Conservation (phyloP, 2,797 vertebrate species). For the Anomalospiza imberbis region DNA sequence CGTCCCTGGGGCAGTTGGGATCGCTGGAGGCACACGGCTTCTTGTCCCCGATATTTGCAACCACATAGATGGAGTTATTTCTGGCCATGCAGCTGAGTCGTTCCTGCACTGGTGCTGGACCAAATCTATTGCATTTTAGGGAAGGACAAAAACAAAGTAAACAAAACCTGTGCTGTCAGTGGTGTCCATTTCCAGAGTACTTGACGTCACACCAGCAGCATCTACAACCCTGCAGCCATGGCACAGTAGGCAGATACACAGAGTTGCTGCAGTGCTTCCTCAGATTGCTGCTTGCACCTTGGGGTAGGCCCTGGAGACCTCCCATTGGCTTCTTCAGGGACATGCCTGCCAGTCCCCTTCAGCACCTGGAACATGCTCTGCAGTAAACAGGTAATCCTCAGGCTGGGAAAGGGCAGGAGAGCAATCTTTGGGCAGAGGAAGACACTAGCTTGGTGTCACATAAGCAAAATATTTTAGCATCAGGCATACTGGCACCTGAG, state of each 20-base stretch:
- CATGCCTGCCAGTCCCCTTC: not conserved
- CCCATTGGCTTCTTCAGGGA: rapidly evolving
- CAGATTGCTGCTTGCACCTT: not conserved
- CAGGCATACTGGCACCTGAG: not conserved
- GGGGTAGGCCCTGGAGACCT: not conserved
- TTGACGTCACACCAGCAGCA: not conserved
- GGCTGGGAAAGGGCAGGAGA: not conserved
- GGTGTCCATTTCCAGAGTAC: no score
- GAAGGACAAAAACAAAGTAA: not conserved
- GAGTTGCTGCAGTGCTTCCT: not conserved
- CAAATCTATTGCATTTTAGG: slow-evolving; percentile 57
- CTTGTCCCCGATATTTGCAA: slow-evolving; percentile 74
- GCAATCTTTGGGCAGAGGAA: not conserved
- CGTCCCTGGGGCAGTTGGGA: slow-evolving; percentile 36
- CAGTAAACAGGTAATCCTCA: not conserved
- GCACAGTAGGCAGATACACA: not conserved
- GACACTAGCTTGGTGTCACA: not conserved
- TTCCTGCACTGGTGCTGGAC: slow-evolving; percentile 60
- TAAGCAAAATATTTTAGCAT: not conserved
- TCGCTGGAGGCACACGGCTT: slow-evolving; percentile 55
- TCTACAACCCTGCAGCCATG: not conserved
- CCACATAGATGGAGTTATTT: slow-evolving; percentile 71
- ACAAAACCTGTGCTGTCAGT: not conserved
- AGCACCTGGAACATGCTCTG: not conserved
- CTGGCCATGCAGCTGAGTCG: slow-evolving; percentile 76